These are phyloP conservation scores for Lontra canadensis DNA, from an alignment of 2,113 vertebrate species.

Conservation along the genomic window DNA sequence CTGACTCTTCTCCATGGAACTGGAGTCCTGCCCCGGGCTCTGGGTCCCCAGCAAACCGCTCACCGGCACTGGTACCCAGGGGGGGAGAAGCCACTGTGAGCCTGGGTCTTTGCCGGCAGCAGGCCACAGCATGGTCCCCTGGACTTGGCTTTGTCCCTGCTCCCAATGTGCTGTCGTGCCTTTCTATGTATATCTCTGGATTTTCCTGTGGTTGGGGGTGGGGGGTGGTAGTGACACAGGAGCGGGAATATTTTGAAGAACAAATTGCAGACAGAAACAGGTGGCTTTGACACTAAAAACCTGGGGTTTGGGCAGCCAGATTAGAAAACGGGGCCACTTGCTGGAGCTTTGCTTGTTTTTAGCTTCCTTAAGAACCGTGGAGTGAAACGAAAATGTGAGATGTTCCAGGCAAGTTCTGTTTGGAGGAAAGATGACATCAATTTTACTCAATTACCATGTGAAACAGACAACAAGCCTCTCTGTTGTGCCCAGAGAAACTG, in stretches of 20 bases:
- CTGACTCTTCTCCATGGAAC: neutral
- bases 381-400: constrained; percentile 9
- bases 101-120: neutral
- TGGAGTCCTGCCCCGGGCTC: neutral
- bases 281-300: neutral
- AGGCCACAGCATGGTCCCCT: neutral
- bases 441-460: constrained; percentile 39
- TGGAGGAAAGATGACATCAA: constrained; percentile 55
- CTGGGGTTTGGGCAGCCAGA: neutral
- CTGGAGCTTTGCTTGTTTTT: constrained; percentile 28
- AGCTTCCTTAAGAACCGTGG: constrained; percentile 43
- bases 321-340: constrained; percentile 13
- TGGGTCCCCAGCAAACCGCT: neutral
- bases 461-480: neutral
- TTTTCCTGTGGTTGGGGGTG: neutral
- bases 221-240: neutral
- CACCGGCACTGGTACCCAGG: neutral
- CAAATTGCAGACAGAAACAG: neutral
- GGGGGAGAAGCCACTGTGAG: too few species aligned
- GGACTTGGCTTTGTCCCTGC: neutral
- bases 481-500: neutral
- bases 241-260: neutral
- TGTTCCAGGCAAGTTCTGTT: constrained; percentile 4
- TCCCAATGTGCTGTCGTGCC: fast-evolving
- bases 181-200: fast-evolving